A percentile compares a stretch with the other conserved stretches of the same genome.
Evolutionary conservation across 2,888 invertebrate genomes (phyloP).

Genomic region (Elmis aenea): DNA sequence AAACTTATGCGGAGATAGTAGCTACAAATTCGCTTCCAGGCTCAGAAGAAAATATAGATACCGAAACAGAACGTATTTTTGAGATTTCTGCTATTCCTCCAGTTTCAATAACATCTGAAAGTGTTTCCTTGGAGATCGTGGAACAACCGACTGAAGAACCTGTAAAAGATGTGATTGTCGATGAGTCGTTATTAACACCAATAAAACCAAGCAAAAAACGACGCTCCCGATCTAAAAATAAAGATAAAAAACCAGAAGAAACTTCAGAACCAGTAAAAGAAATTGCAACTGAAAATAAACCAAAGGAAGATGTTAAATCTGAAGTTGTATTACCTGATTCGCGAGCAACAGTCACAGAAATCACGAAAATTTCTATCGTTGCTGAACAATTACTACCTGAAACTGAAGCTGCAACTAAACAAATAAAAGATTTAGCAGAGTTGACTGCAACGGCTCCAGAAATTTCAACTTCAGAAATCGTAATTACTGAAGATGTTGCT

Average conservation of each 20-base stretch:
- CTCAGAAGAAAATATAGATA: not conserved
- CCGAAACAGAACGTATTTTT: too few species aligned
- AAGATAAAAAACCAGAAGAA: conserved; percentile 3
- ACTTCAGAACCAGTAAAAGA: conserved; percentile 3
- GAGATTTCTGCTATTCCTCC: conserved; percentile 11
- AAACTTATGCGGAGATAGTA: conserved; percentile 67
- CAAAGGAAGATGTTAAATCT: not conserved
- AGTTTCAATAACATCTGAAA: conserved; percentile 31
- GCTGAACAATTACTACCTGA: not conserved
- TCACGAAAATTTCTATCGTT: not conserved
- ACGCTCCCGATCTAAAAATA: conserved; percentile 30
- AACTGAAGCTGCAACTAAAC: not conserved
- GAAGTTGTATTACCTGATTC: not conserved
- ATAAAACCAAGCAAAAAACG: conserved; percentile 48
- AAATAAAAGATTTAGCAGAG: not conserved
- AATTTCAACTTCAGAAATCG: not conserved
- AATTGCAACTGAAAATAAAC: not conserved
- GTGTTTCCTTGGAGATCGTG: conserved; percentile 27
- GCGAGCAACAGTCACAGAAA: not conserved
- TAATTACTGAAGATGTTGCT: conserved; percentile 4
- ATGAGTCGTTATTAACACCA: conserved; percentile 50
- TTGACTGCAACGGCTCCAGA: not conserved
- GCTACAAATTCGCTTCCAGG: conserved; percentile 36
- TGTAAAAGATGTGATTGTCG: conserved; percentile 36
- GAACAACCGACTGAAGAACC: conserved; percentile 36